Conservation (phyloP, 2,797 vertebrate genomes). For the Scolopax rusticola region DNA sequence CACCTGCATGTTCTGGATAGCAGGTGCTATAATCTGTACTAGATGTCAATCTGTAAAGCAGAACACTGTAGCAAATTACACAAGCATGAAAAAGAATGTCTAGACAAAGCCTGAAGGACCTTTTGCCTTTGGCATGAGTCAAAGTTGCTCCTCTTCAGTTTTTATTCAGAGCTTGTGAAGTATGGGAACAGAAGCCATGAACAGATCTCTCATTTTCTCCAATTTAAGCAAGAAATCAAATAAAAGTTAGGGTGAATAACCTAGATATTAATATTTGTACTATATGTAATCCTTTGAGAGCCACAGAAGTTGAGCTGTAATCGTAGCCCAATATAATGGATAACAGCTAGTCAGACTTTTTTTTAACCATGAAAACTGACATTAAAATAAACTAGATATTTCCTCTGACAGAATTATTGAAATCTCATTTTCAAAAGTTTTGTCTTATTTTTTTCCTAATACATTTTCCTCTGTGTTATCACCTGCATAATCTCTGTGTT, state of each 20-base stretch:
- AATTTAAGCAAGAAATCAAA: not conserved
- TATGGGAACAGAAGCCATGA: not conserved
- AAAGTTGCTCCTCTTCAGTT: not conserved
- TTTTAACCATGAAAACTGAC: not conserved
- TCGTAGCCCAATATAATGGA: not conserved
- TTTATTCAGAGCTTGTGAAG: not conserved
- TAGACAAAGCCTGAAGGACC: not conserved
- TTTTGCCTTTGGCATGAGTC: not conserved
- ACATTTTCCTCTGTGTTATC: not conserved
- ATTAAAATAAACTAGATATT: not conserved
- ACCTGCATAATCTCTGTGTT: not conserved
- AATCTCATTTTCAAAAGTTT: not conserved
- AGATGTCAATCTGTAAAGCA: not conserved
- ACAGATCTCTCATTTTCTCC: not conserved
- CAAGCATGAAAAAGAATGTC: not conserved
- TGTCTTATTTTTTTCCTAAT: not conserved
- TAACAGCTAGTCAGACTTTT: not conserved
- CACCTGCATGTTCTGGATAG: not conserved
- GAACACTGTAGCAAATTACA: not conserved
- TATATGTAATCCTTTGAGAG: not conserved
- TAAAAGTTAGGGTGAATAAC: not conserved
- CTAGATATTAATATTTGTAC: not conserved
- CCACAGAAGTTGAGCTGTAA: not conserved
- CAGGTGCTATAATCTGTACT: not conserved
- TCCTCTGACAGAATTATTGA: not conserved